Evolutionary conservation across 2,888 invertebrate species (phyloP).

Genomic region (Cremastinae sp.): DNA sequence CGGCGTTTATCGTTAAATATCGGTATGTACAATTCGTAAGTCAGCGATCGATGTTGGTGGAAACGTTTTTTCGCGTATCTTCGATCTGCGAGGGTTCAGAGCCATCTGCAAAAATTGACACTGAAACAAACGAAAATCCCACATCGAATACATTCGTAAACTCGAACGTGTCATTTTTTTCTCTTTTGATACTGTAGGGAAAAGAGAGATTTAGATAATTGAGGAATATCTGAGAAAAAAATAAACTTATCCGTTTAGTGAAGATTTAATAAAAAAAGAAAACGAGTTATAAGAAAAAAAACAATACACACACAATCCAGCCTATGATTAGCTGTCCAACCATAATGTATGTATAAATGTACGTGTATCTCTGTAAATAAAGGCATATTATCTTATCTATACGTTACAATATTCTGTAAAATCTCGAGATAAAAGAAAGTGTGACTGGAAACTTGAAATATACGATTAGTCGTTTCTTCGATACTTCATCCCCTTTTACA

Average conservation of each 20-base stretch:
- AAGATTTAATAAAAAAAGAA: conserved; percentile 19
- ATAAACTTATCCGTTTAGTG: conserved; percentile 37
- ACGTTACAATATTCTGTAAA: conserved; percentile 59
- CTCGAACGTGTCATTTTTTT: conserved; percentile 50
- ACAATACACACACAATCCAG: conserved; percentile 52
- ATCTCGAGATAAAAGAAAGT: neutral
- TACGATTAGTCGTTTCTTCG: conserved; percentile 3
- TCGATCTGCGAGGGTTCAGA: conserved; percentile 17
- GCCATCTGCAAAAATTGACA: conserved; percentile 11
- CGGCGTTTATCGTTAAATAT: conserved; percentile 19
- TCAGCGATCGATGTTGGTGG: conserved; percentile 21
- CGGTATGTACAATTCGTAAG: conserved; percentile 3
- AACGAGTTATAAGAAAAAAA: conserved; percentile 15
- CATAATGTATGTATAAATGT: conserved; percentile 69
- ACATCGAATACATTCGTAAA: conserved; percentile 8
- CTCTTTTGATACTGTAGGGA: conserved; percentile 64
- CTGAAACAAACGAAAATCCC: neutral
- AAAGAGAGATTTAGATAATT: conserved; percentile 53
- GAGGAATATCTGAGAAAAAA: conserved; percentile 54
- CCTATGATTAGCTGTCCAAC: conserved; percentile 66
- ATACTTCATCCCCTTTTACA: conserved; percentile 28
- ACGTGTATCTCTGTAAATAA: conserved; percentile 73
- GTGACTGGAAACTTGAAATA: neutral
- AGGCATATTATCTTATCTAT: conserved; percentile 69
- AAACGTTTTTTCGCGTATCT: conserved; percentile 19